Evolutionary conservation across 2,888 invertebrate genomes (phyloP), one percentile per base, ranked within the genome.

Genomic region (Saturnia pavonia): DNA sequence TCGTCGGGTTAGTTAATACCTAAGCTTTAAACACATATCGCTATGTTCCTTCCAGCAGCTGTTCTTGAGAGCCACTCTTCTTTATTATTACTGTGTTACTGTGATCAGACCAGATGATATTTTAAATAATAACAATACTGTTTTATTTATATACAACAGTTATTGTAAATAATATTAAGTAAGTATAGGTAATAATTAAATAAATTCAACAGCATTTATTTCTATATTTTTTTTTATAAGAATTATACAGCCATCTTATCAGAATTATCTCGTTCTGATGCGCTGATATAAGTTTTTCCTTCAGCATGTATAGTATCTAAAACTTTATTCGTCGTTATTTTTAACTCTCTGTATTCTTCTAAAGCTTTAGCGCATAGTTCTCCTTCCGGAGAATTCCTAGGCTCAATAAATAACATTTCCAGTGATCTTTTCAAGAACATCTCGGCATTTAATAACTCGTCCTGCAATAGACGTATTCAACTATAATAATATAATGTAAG

Each of bases 301-400:
- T 88, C 89, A 0, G 89, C 88, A 72, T 90, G 88, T 69, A 92
- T 84, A 14, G 81, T 85, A 68, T 91, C 85, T 22, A 89, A 73
- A 2, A 90, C 85, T 69, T 77, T 82, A 43, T 78, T 82, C 79
- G 96, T 94, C 11, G 94, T 95, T 22, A 89, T 88, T 78, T 95
- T 94, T 42, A 96, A 81, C 0, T 94, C 93, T 79, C 95, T 95
- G 71, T 96, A 91, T 77, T 96, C 96, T 72, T 94, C 94, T 25
- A 96, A 85, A n/a, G 96, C 97, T 75, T 95, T 95, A 69, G 95
- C 95, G 8, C 96, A 95, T 42, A 97, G 83, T 78, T 95, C 92
- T 0, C 97, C 97, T 87, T 97, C 97, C 0, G 97, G 96, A 25
- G 97, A 96, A 48, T 94, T 94, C 0, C 94, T 89, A 0, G 97